Conservation (phyloP, 2,113 vertebrate genomes). For the Cyanoderma ruficeps region DNA sequence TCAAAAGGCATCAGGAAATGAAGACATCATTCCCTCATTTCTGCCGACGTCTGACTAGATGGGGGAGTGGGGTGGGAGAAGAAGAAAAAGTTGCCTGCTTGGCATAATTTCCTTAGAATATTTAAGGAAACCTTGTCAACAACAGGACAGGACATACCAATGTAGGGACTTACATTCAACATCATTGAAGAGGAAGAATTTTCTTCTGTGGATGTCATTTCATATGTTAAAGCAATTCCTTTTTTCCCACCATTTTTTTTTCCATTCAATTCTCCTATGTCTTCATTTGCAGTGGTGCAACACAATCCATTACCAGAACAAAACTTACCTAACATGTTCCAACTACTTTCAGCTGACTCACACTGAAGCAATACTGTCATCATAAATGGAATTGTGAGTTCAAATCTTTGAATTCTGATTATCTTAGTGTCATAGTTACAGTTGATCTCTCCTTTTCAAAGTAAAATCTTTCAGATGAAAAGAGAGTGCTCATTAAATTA, state of each 20-base stretch:
- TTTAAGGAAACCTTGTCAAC: neutral
- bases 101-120: neutral
- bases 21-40: neutral
- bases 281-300: neutral
- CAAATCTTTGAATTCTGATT: neutral
- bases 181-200: neutral
- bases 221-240: neutral
- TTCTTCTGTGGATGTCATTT: neutral
- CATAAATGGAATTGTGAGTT: neutral
- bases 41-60: neutral
- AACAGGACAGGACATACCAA: neutral
- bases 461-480: neutral
- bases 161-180: neutral
- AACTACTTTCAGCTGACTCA: neutral
- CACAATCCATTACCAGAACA: neutral
- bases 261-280: neutral
- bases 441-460: neutral
- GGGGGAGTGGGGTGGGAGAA: accelerated
- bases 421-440: neutral
- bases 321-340: neutral
- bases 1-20: neutral
- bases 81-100: neutral
- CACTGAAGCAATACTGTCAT: neutral
- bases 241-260: neutral
- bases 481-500: neutral